Conservation (phyloP, 2,113 vertebrate genomes). For the Rhinogobius similis region DNA sequence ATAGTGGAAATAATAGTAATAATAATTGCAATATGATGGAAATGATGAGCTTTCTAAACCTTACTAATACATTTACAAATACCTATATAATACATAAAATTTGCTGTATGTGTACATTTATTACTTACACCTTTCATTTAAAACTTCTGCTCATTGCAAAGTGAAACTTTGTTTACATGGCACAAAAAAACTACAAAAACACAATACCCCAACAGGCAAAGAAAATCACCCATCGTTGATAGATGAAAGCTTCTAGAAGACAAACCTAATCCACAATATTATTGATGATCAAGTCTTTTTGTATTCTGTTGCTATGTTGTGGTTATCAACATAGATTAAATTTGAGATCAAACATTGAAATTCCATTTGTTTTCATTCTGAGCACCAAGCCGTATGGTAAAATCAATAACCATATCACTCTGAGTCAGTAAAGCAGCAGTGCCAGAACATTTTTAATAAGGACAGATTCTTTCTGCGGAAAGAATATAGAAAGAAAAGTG, state of each 20-base stretch:
- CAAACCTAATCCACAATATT: not conserved
- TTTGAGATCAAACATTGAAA: not conserved
- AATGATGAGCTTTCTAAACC: constrained; percentile 9
- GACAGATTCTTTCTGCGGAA: not conserved
- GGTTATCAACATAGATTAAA: not conserved
- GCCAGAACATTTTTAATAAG: not conserved
- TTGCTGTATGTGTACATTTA: not conserved
- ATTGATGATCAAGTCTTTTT: not conserved
- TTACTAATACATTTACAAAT: not conserved
- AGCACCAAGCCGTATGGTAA: not conserved
- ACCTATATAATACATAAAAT: not conserved
- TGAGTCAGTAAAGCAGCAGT: constrained; percentile 15
- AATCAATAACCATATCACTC: constrained; percentile 22
- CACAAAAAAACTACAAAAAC: not conserved
- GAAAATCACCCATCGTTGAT: not conserved
- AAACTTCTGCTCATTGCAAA: not conserved
- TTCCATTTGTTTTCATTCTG: not conserved
- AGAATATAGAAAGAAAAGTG: not conserved
- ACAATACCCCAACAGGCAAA: not conserved
- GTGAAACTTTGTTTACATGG: not conserved
- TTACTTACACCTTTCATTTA: not conserved
- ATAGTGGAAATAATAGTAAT: too few relatives aligned
- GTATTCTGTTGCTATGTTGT: not conserved
- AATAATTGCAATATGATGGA: not conserved
- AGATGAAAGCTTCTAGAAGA: not conserved